phyloP scores from a whole-genome alignment of 2,888 invertebrate species.

The Euzophera pinguis region DNA sequence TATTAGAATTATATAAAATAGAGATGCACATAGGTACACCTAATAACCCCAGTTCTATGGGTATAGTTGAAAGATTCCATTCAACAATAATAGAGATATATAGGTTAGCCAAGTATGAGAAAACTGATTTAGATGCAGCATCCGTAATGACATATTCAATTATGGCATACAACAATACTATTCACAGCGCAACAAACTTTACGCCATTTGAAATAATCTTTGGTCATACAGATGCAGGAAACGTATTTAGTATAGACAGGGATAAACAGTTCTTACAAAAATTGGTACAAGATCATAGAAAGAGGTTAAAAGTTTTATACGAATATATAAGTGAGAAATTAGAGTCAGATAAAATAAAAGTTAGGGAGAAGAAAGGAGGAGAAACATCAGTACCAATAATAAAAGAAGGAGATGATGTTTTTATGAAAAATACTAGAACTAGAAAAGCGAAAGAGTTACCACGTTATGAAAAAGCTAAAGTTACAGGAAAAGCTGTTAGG shows the following conservation, averaged over 20 bases:
- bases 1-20: constrained; percentile 12
- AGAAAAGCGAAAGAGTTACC: constrained; percentile 24
- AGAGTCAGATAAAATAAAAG: background rate
- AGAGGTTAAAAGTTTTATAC: constrained; percentile 9
- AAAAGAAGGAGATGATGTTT: constrained; percentile 20
- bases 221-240: background rate
- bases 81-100: constrained; percentile 14
- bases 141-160: constrained; percentile 13
- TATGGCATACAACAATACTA: constrained; percentile 13
- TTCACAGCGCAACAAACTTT: background rate
- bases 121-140: constrained; percentile 6
- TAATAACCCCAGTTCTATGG: constrained; percentile 15
- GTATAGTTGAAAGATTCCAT: constrained; percentile 14
- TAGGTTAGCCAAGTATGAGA: constrained; percentile 11
- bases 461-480: constrained; percentile 24
- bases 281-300: constrained; percentile 2
- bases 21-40: constrained; percentile 13
- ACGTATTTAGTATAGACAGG: background rate
- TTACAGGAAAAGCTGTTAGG: constrained; percentile 1
- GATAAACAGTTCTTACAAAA: background rate
- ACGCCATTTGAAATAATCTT: background rate
- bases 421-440: constrained; percentile 23
- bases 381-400: constrained; percentile 15
- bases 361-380: constrained; percentile 19
- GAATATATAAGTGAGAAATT: background rate